Evolutionary conservation across 2,888 invertebrate species (phyloP).

Genomic region (Monoplex corrugatus): DNA sequence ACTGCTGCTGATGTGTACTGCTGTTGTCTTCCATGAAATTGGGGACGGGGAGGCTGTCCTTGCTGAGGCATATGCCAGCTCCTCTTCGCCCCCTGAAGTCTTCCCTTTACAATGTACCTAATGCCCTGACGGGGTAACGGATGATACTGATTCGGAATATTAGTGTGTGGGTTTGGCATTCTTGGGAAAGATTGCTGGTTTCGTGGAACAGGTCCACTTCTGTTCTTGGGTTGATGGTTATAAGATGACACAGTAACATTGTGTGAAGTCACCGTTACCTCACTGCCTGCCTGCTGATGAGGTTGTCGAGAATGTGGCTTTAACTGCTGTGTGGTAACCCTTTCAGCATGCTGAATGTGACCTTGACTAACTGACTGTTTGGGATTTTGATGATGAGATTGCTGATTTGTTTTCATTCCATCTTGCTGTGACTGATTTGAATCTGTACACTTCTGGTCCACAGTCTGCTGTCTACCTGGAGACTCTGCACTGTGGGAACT

Average conservation of each 20-base stretch:
- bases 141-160: background rate
- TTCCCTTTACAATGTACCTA: background rate
- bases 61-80: conserved; percentile 14
- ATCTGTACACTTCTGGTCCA: background rate
- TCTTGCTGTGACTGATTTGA: background rate
- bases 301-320: conserved; percentile 10
- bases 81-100: background rate
- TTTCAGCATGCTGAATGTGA: background rate
- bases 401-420: background rate
- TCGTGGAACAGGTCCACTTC: background rate
- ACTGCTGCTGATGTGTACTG: background rate
- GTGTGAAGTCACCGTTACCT: conserved; percentile 1
- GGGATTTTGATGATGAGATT: background rate
- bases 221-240: conserved; percentile 6
- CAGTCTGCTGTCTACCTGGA: background rate
- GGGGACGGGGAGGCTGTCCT: background rate
- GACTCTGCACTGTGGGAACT: background rate
- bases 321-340: background rate
- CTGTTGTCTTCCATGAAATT: background rate
- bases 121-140: background rate
- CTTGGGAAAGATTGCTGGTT: background rate
- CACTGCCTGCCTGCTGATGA: background rate
- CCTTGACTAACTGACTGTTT: background rate
- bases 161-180: background rate
- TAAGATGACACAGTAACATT: background rate